Percentiles rank a stretch among this genome's conserved stretches.
Conservation (phyloP, 2,797 vertebrate genomes). For the Enteromius viviparus region DNA sequence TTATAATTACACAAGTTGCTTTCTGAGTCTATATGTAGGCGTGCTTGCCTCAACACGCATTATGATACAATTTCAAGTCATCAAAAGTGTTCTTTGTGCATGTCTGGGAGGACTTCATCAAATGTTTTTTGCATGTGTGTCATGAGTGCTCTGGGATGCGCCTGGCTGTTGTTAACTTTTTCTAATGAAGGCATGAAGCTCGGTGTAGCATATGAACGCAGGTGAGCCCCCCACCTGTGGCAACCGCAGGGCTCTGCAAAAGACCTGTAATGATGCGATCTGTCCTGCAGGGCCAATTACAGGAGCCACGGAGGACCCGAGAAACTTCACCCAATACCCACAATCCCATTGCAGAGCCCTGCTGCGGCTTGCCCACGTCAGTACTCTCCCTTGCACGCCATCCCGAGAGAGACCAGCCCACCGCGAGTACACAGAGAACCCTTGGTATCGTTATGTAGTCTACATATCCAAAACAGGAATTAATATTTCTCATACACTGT, state of each 20-base stretch:
- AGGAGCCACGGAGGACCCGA: slow-evolving; percentile 52
- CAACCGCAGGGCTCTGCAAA: slow-evolving; percentile 63
- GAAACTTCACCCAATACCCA: slow-evolving; percentile 44
- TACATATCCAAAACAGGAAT: background rate
- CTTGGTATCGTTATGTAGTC: background rate
- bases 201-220: slow-evolving; percentile 67
- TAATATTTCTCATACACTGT: background rate
- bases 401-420: slow-evolving; percentile 30
- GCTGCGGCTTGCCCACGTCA: slow-evolving; percentile 55
- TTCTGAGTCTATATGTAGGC: slow-evolving; percentile 2
- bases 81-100: slow-evolving; percentile 16
- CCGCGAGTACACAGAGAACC: slow-evolving; percentile 13
- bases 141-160: slow-evolving; percentile 46
- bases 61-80: slow-evolving; percentile 28
- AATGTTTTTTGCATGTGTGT: slow-evolving; percentile 38
- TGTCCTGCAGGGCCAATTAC: slow-evolving; percentile 58
- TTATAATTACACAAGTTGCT: slow-evolving; percentile 35
- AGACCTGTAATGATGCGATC: slow-evolving; percentile 69
- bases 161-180: slow-evolving; percentile 66
- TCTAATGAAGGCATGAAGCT: slow-evolving; percentile 70
- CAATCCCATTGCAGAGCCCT: slow-evolving; percentile 47
- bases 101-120: slow-evolving; percentile 23
- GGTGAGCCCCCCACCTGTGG: slow-evolving; percentile 61
- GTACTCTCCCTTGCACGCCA: slow-evolving; percentile 46
- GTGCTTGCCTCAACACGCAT: slow-evolving; percentile 14